Evolutionary conservation across 2,797 vertebrate species (phyloP), one percentile per base, ranked within the genome.

Genomic region (Takifugu ocellatus): DNA sequence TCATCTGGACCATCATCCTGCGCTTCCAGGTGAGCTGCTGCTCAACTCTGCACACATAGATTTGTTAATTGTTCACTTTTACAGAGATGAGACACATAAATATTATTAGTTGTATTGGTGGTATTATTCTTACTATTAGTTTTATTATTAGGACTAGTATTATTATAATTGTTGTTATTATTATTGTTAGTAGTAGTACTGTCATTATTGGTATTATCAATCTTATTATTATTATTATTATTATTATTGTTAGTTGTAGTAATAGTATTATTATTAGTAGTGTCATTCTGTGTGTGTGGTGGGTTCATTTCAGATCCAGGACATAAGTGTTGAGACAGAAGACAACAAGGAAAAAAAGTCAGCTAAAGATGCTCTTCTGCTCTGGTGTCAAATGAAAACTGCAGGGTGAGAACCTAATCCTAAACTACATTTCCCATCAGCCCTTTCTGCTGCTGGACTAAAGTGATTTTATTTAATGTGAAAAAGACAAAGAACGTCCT

Each of bases 311-410:
- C 82, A 99, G 96, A 99, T 99, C 84, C 97, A 99, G 81, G 97
- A 99, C 89, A 99, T 99, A 88, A 96, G 97, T 0, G 96, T 99
- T 63, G 96, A 96, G 88, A 97, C 97, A 0, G 96, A 97, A 75
- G 97, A 99, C 89, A 99, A 99, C 87, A 98, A 99, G 77, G 97
- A 99, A 89, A 99, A 96, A 88, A 96, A 96, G 63, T 98, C 97
- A 21, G 97, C 97, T 74, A 99, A 99, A 89, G 97, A 98, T 54
- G 97, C 97, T 11, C 84, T 99, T 88, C 93, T 99, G 61, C 86
- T 99, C 39, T 99, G 97, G 97, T 99, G 97, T 87, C 97, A 99
- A 91, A 99, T 99, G 97, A 99, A 99, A 91, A 95, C 95, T 3
- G 97, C 97, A 26, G 97, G 97, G 96, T 99, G 80, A 92, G 94